Evolutionary conservation across 2,888 invertebrate genomes (phyloP).

Genomic region (Limnephilus lunatus): DNA sequence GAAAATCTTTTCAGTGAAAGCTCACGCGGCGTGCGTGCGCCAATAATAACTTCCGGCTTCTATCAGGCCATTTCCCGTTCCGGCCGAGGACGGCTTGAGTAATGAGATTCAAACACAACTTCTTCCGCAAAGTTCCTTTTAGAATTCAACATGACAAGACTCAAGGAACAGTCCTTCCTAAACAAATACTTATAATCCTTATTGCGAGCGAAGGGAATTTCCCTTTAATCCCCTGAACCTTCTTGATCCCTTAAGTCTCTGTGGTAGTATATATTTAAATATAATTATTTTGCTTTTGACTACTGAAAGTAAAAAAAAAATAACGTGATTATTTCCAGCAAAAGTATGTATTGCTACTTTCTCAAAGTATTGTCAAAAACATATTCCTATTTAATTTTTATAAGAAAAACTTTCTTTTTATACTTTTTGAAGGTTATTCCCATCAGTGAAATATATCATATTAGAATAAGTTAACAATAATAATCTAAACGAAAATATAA

Average conservation of each 20-base stretch:
- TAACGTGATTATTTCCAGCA: not conserved
- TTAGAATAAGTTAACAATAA: too few species aligned
- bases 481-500: too few species aligned
- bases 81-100: constrained; percentile 44
- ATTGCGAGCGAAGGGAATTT: not conserved
- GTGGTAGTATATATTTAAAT: not conserved
- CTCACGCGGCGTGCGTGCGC: constrained; percentile 50
- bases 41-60: constrained; percentile 59
- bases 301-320: not conserved
- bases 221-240: not conserved
- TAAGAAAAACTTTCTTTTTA: too few species aligned
- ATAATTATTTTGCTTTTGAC: not conserved
- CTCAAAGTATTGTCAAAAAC: not conserved
- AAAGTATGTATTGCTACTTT: not conserved
- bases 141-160: constrained; percentile 22
- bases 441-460: too few species aligned
- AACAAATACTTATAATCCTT: constrained; percentile 16
- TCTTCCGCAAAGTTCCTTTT: constrained; percentile 18
- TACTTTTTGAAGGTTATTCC: too few species aligned
- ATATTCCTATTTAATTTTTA: not conserved
- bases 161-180: not conserved
- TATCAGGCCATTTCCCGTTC: constrained; percentile 55
- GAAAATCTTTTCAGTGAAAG: constrained; percentile 42
- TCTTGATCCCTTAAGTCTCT: not conserved
- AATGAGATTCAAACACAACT: constrained; percentile 52